Conservation (phyloP, 2,797 vertebrate species). For the Neosilurus mollespiculum region DNA sequence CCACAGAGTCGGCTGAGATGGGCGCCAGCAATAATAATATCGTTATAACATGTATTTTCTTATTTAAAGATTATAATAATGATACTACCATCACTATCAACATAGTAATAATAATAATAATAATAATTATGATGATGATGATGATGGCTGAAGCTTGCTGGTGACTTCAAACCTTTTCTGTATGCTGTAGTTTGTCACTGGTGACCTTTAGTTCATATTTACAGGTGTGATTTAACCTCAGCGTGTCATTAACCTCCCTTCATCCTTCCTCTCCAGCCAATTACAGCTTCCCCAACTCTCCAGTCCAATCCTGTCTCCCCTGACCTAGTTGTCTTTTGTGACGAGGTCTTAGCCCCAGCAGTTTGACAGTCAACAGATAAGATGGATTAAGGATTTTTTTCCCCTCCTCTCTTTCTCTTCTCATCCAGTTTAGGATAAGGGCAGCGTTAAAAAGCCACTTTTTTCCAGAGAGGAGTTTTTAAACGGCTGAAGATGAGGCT, state of each 20-base stretch:
- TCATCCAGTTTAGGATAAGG: conserved; percentile 84
- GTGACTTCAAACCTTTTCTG: not conserved
- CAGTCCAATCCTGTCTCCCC: conserved; percentile 74
- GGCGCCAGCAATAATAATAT: no score
- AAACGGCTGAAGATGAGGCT: conserved; percentile 80
- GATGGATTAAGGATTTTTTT: conserved; percentile 83
- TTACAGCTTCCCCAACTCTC: conserved; percentile 78
- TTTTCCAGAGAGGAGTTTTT: conserved; percentile 78
- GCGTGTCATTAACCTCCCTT: conserved; percentile 51
- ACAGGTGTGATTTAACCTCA: conserved; percentile 44
- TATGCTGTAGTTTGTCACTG: not conserved
- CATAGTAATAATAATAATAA: not conserved
- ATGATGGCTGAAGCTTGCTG: no score
- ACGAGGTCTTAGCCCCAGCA: conserved; percentile 83
- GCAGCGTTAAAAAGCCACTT: conserved; percentile 83
- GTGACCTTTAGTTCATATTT: conserved; percentile 21
- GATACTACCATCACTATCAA: not conserved
- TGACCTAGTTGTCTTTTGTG: conserved; percentile 87
- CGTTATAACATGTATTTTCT: no score
- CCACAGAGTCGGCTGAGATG: no score
- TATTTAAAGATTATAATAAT: not conserved
- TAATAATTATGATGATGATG: not conserved
- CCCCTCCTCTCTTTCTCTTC: conserved; percentile 48
- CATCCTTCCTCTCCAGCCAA: conserved; percentile 66
- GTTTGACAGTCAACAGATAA: conserved; percentile 89